A percentile compares a stretch with the other conserved stretches of the same genome.
Evolutionary conservation across 2,113 vertebrate species (phyloP).

Genomic region (Muntiacus reevesi): DNA sequence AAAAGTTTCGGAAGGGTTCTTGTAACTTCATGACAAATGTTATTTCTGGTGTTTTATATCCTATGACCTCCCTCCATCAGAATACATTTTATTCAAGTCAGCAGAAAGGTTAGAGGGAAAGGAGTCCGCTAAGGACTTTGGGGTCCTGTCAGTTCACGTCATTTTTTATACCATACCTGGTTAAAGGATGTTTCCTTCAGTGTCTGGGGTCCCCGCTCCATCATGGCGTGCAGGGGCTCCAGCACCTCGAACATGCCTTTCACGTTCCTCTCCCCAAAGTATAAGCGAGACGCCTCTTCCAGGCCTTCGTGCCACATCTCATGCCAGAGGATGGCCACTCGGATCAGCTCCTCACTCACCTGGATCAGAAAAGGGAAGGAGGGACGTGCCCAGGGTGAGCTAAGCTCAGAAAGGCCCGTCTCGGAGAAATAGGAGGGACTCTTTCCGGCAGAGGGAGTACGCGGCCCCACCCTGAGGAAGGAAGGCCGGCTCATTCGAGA

Average conservation of each 20-base stretch:
- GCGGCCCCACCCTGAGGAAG: accelerated
- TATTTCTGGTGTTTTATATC: background rate
- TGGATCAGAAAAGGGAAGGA: conserved; percentile 60
- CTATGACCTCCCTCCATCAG: background rate
- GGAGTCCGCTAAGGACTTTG: background rate
- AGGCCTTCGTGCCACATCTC: conserved; percentile 99
- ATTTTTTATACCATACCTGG: conserved; percentile 83
- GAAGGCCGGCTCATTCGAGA: accelerated
- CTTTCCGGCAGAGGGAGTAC: conserved; percentile 24
- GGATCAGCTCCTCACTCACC: conserved; percentile 98
- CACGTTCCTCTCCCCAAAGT: conserved; percentile 98
- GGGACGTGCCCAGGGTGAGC: background rate
- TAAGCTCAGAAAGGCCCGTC: background rate
- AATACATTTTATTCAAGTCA: background rate
- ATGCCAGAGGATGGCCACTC: conserved; percentile 98
- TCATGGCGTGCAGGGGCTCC: conserved; percentile 98
- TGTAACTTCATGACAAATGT: background rate
- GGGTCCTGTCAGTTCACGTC: background rate
- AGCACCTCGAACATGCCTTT: conserved; percentile 99
- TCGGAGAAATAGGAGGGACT: background rate
- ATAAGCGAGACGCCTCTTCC: conserved; percentile 96
- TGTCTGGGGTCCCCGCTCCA: conserved; percentile 98
- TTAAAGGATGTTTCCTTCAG: conserved; percentile 99
- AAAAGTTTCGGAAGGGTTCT: background rate
- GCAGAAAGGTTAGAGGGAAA: background rate